A percentile compares a stretch with the other conserved stretches of the same genome.
Conservation (phyloP, 2,113 vertebrate genomes). For the Lycocorax pyrrhopterus region DNA sequence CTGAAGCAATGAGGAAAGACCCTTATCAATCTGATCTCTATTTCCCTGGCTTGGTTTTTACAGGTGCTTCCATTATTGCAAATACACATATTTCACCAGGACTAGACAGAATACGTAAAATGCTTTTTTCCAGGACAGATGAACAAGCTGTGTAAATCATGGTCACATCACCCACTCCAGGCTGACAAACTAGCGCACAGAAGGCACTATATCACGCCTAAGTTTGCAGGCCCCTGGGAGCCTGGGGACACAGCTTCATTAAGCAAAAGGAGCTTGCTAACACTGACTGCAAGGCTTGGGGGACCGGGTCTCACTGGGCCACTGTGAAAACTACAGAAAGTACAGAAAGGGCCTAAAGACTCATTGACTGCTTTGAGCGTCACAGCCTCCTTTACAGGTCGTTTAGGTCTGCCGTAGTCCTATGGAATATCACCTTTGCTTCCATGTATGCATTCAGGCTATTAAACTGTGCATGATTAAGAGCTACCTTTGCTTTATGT, state of each 20-base stretch:
- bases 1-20: background rate
- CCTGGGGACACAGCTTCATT: background rate
- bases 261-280: background rate
- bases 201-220: background rate
- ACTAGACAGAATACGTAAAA: background rate
- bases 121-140: background rate
- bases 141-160: background rate
- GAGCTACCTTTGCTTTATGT: background rate
- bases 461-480: background rate
- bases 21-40: background rate
- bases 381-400: background rate
- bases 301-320: background rate
- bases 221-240: background rate
- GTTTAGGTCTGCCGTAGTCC: background rate
- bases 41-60: background rate
- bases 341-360: background rate
- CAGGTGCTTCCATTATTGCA: background rate
- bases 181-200: background rate
- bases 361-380: background rate
- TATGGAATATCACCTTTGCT: background rate
- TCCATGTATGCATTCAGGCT: background rate
- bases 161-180: background rate
- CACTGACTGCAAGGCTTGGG: background rate
- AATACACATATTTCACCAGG: background rate
- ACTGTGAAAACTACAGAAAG: background rate